Evolutionary conservation across 2,113 vertebrate species (phyloP).

Genomic region (Alexandromys fortis): DNA sequence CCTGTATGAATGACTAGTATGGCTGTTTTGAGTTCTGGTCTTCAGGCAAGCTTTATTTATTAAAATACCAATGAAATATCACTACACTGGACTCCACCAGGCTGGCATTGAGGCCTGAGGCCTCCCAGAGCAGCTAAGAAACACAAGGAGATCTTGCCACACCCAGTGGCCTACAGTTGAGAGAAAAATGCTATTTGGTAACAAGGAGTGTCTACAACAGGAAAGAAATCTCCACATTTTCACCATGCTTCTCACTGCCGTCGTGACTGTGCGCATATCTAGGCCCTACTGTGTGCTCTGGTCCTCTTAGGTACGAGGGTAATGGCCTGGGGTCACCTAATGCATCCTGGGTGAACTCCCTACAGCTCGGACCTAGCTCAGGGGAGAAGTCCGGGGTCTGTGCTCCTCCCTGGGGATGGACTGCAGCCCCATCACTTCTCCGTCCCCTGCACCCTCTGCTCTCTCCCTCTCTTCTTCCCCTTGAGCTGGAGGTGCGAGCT

Average conservation of each 20-base stretch:
- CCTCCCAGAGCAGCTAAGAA: fast-evolving
- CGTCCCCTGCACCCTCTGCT: fast-evolving
- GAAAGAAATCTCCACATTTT: background rate
- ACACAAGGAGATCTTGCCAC: background rate
- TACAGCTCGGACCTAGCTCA: background rate
- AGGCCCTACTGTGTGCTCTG: background rate
- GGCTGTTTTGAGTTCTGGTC: too few species aligned
- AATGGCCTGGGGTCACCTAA: background rate
- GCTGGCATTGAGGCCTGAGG: fast-evolving
- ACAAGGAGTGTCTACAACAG: background rate
- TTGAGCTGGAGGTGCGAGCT: background rate
- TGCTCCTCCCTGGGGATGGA: background rate
- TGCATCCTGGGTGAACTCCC: fast-evolving
- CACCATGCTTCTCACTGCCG: background rate
- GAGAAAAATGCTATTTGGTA: background rate
- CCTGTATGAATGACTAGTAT: too few species aligned
- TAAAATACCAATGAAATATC: too few species aligned
- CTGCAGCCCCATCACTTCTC: fast-evolving
- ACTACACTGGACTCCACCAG: background rate
- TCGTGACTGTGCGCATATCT: fast-evolving
- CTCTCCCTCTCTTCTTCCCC: background rate
- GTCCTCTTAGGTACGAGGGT: fast-evolving
- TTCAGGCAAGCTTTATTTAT: too few species aligned
- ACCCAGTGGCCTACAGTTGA: background rate
- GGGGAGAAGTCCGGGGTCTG: background rate